A percentile compares a stretch with the other conserved stretches of the same genome.
Conservation (phyloP, 2,113 vertebrate genomes). For the Nesoenas mayeri region DNA sequence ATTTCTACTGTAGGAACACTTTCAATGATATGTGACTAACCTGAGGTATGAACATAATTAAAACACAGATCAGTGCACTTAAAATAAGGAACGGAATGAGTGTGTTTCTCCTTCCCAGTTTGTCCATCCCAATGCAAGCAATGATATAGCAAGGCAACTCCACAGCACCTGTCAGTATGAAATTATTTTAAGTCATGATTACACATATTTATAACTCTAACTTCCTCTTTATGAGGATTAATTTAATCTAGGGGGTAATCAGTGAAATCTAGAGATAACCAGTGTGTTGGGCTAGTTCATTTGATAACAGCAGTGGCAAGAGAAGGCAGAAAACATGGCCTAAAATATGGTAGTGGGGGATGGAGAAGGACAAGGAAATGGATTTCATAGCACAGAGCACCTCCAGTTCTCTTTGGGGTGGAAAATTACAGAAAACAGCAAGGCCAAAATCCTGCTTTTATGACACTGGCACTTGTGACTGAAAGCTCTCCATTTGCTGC, state of each 20-base stretch:
- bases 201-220: neutral
- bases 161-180: conserved; percentile 82
- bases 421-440: conserved; percentile 34
- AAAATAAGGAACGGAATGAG: conserved; percentile 83
- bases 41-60: conserved; percentile 83
- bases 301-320: neutral
- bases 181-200: conserved; percentile 31
- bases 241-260: neutral
- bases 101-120: conserved; percentile 86
- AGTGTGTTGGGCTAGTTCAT: neutral
- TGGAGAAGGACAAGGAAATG: neutral
- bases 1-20: conserved; percentile 1
- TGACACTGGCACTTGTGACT: neutral
- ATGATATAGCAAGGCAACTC: conserved; percentile 89
- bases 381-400: neutral
- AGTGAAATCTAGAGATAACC: neutral
- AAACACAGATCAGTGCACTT: conserved; percentile 80
- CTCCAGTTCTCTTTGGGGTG: neutral
- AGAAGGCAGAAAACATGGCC: neutral
- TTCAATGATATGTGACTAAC: conserved; percentile 65
- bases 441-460: neutral
- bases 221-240: neutral
- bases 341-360: neutral
- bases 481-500: neutral
- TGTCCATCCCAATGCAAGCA: conserved; percentile 85